Evolutionary conservation across 2,797 vertebrate species (phyloP), one percentile per base, ranked within the genome.

Genomic region (Zalophus californianus): DNA sequence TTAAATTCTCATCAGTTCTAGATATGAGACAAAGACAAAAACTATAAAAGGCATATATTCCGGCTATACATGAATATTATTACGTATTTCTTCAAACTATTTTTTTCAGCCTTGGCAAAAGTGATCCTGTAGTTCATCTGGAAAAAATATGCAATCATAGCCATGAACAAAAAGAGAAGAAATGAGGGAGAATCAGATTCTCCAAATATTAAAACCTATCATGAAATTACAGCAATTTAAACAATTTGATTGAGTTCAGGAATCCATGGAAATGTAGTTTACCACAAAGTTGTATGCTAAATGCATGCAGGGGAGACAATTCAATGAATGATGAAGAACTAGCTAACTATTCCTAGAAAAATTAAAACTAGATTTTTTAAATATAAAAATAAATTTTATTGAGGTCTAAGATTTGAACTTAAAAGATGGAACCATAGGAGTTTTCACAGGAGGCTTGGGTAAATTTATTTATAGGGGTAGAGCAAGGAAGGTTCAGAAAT

Each of bases 101-200:
- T 80, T 86, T 77, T 92, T 93, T 93, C 29, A 87, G 27, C 38
- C 60, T 77, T 91, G 52, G n/a, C 21, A 91, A 90, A 94, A 94
- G 68, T 79, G 41, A 58, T 29, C n/a, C 8, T 50, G 15, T 60
- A 96, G 50, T n/a, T 87, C 64, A 68, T 85, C 38, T 91, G 62
- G 54, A 29, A 10, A 68, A 56, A 84, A 29, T 32, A 82, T 15
- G 16, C 25, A 68, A 80, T 60, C 41, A 23, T 73, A 44, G 91
- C 15, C 54, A 89, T n/a, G 18, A 56, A 92, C 32, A 60, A 35
- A 89, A 72, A 78, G 3, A 79, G 90, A 62, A 35, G 7, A 72
- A 77, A 41, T 68, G 6, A 86, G 41, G 60, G 75, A 93, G 21
- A 85, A 48, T 4, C 32, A 80, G 12, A 20, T 54, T 80, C 52